A percentile compares a stretch with the other conserved stretches of the same genome.
These are phyloP conservation scores for Arenaria interpres DNA, from an alignment of 2,113 vertebrate species.

Conservation along the genomic window DNA sequence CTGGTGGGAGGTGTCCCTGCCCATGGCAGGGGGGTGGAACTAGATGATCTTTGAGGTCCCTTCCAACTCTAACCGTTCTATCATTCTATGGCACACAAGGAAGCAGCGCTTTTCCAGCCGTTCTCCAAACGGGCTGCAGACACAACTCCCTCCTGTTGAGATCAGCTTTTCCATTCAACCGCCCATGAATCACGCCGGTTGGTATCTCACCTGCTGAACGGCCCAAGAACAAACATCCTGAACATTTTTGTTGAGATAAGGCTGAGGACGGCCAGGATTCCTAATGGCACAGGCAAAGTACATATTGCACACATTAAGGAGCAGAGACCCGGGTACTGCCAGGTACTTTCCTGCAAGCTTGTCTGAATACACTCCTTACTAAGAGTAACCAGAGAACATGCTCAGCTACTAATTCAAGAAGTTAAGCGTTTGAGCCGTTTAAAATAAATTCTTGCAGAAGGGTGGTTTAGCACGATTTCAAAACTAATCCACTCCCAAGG, in stretches of 20 bases:
- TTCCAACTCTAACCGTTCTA: no score
- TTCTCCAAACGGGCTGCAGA: neutral
- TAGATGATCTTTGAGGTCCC: no score
- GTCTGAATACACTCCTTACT: neutral
- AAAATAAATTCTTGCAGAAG: constrained; percentile 23
- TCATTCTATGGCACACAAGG: neutral
- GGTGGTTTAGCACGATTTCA: constrained; percentile 16
- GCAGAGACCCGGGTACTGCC: neutral
- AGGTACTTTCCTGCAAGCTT: neutral
- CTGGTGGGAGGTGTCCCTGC: no score
- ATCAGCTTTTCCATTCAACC: neutral
- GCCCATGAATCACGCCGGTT: neutral
- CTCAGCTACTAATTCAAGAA: constrained; percentile 4
- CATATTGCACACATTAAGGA: neutral
- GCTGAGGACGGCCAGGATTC: neutral
- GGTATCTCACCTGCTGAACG: neutral
- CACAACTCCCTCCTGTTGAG: rapidly evolving
- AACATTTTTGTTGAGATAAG: neutral
- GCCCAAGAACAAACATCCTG: constrained; percentile 11
- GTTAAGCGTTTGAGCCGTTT: constrained; percentile 3
- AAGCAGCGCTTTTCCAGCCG: neutral
- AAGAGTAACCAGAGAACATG: neutral
- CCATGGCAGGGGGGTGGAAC: no score
- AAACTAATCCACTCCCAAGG: constrained; percentile 23
- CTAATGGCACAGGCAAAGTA: neutral